A percentile compares a stretch with the other conserved stretches of the same genome.
phyloP scores from a whole-genome alignment of 1,140 invertebrate genomes.

The Akabosia matsudoensis region DNA sequence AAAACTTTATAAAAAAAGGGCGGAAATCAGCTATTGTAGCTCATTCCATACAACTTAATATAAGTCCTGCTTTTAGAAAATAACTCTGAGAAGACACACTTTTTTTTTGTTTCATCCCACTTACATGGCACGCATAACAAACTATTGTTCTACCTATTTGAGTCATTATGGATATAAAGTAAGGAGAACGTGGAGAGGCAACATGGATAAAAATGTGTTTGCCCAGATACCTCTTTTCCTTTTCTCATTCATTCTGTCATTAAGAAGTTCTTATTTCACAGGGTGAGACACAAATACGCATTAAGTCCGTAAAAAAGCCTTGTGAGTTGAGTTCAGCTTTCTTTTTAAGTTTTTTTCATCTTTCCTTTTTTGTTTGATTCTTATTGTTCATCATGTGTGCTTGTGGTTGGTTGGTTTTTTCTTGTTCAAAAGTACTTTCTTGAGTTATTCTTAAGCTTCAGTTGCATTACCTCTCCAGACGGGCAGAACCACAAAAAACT shows the following conservation, averaged over 20 bases:
- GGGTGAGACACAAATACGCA: not conserved
- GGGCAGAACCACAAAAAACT: too few species aligned
- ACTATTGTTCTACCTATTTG: too few species aligned
- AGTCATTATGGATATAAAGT: not conserved
- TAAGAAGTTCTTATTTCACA: not conserved
- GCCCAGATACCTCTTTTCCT: not conserved
- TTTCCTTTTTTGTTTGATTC: not conserved
- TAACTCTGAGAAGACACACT: not conserved
- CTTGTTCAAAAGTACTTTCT: not conserved
- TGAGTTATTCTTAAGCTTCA: not conserved
- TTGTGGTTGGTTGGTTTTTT: slow-evolving; percentile 9
- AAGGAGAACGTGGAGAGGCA: not conserved
- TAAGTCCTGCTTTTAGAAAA: too few species aligned
- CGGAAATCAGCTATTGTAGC: not conserved
- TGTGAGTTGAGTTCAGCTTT: not conserved
- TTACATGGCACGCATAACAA: too few species aligned
- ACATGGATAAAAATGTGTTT: not conserved
- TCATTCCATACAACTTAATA: not conserved
- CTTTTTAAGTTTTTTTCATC: not conserved
- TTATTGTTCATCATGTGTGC: not conserved
- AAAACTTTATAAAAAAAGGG: not conserved
- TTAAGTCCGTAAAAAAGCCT: not conserved
- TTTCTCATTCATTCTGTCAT: not conserved
- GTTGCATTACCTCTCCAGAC: too few species aligned
- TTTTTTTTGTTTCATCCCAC: not conserved